Conservation (phyloP, 1,140 invertebrate species). For the Drosophila miranda region DNA sequence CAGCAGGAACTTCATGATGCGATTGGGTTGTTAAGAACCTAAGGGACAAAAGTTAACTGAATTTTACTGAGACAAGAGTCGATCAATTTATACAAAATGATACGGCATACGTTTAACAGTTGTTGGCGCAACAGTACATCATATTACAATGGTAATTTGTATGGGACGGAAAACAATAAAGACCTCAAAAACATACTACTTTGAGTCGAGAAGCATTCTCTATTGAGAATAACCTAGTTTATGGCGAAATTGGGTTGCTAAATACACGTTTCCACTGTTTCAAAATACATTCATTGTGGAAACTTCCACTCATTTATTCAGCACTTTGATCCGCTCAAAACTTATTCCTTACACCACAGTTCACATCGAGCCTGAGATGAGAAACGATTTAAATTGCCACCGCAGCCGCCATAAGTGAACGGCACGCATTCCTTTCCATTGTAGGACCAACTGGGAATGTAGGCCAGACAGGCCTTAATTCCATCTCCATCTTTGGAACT, state of each 20-base stretch:
- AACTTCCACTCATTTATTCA: neutral
- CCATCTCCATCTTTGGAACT: slow-evolving; percentile 21
- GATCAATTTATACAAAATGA: neutral
- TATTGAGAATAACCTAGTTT: no score
- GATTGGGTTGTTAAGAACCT: neutral
- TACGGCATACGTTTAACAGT: neutral
- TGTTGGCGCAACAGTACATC: no score
- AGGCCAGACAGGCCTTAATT: slow-evolving; percentile 13
- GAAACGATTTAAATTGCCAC: slow-evolving; percentile 95
- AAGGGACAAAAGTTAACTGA: neutral
- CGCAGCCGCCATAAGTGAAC: slow-evolving; percentile 91
- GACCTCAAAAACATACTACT: no score
- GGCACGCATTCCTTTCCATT: slow-evolving; percentile 88
- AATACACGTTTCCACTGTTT: no score
- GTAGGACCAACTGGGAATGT: slow-evolving; percentile 83
- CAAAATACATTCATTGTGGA: no score
- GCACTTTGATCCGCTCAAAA: neutral
- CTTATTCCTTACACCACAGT: slow-evolving; percentile 20
- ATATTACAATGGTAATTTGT: no score
- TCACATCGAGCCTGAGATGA: slow-evolving; percentile 13
- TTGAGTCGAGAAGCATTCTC: no score
- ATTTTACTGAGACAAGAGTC: neutral
- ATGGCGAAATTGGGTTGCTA: no score
- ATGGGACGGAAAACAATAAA: no score
- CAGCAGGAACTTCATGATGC: slow-evolving; percentile 29